Evolutionary conservation across 2,113 vertebrate genomes (phyloP).

Genomic region (Pedionomus torquatus): DNA sequence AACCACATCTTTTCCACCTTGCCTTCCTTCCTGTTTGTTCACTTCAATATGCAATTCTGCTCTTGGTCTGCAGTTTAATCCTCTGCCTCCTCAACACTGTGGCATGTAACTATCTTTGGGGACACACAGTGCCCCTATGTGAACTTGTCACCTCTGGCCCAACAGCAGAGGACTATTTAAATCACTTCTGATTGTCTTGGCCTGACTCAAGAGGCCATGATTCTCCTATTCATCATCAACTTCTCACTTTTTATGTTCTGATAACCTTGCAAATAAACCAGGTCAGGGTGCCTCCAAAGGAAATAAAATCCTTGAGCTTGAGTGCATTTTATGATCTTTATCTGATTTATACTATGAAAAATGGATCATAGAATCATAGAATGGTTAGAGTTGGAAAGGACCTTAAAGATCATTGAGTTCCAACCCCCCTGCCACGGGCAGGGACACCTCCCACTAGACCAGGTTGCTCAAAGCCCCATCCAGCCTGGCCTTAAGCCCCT

Average conservation of each 20-base stretch:
- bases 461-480: no score
- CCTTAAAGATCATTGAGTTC: no score
- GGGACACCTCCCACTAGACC: no score
- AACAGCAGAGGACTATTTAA: neutral
- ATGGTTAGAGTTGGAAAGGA: no score
- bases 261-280: neutral
- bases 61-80: neutral
- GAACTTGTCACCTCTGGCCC: neutral
- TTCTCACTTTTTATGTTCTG: neutral
- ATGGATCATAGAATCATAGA: neutral
- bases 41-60: neutral
- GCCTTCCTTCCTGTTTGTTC: neutral
- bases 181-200: neutral
- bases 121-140: neutral
- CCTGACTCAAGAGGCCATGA: neutral
- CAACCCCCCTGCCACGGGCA: no score
- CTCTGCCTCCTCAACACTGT: neutral
- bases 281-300: neutral
- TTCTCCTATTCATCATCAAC: neutral
- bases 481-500: no score
- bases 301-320: neutral
- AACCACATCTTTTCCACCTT: neutral
- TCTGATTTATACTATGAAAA: neutral
- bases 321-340: neutral
- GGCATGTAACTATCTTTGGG: neutral